Percentiles rank a stretch among this genome's conserved stretches.
Conservation (phyloP, 2,797 vertebrate species). For the Fundulus diaphanus region DNA sequence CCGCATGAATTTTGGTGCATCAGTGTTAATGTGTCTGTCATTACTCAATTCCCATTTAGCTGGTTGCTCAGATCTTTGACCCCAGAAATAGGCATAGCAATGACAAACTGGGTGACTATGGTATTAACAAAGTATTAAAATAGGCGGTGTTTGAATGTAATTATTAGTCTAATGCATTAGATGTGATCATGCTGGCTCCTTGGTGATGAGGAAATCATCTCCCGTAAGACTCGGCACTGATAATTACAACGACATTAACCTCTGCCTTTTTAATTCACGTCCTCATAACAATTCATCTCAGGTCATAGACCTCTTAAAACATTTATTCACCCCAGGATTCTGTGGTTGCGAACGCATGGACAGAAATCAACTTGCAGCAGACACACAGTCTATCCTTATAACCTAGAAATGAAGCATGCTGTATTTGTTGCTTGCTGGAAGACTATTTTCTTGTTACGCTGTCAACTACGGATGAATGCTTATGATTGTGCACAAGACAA, state of each 20-base stretch:
- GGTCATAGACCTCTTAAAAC: constrained; percentile 57
- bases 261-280: constrained; percentile 79
- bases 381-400: constrained; percentile 24
- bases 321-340: constrained; percentile 54
- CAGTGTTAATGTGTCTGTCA: constrained; percentile 46
- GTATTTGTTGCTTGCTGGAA: constrained; percentile 39
- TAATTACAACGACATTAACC: constrained; percentile 86
- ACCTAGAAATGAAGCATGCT: constrained; percentile 33
- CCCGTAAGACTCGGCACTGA: constrained; percentile 67
- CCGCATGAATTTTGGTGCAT: constrained; percentile 26
- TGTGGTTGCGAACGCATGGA: constrained; percentile 31
- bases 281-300: constrained; percentile 67
- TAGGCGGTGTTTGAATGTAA: constrained; percentile 74
- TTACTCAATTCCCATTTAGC: constrained; percentile 69
- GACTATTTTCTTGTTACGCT: constrained; percentile 35
- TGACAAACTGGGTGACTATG: constrained; percentile 66
- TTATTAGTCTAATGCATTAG: constrained; percentile 83
- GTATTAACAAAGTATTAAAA: constrained; percentile 80
- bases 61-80: constrained; percentile 67
- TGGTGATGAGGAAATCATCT: constrained; percentile 77
- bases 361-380: constrained; percentile 43
- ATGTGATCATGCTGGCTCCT: constrained; percentile 79
- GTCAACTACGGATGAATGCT: constrained; percentile 34
- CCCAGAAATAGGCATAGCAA: constrained; percentile 76
- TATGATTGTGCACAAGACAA: constrained; percentile 24